Evolutionary conservation across 2,888 invertebrate genomes (phyloP).

Genomic region (Sphecodes monilicornis): DNA sequence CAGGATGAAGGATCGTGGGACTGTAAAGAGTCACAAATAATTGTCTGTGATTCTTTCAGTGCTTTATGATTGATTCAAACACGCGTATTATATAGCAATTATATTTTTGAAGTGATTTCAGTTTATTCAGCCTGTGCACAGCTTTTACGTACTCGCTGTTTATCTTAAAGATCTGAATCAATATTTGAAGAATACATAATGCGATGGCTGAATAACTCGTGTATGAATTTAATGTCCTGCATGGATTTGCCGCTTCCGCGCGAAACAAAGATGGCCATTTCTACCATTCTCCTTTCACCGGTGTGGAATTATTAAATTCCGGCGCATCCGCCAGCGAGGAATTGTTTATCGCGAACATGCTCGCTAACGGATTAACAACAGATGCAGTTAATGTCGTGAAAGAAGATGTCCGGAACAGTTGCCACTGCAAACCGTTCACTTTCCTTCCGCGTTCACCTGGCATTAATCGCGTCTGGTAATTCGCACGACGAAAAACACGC

Average conservation of each 20-base stretch:
- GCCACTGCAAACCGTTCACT: slow-evolving; percentile 34
- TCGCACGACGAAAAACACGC: slow-evolving; percentile 33
- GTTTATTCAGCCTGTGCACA: not conserved
- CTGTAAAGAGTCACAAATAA: too few relatives aligned
- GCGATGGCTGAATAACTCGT: not conserved
- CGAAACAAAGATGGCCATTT: not conserved
- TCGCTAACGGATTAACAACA: not conserved
- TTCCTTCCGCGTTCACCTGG: slow-evolving; percentile 64
- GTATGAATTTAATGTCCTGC: not conserved
- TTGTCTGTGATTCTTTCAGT: too few relatives aligned
- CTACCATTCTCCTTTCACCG: not conserved
- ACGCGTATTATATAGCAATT: too few relatives aligned
- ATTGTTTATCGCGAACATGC: slow-evolving; percentile 13
- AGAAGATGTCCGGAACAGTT: slow-evolving; percentile 33
- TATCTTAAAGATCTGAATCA: not conserved
- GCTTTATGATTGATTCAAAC: too few relatives aligned
- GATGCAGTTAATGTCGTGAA: slow-evolving; percentile 25
- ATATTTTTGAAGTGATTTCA: too few relatives aligned
- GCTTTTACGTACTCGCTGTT: not conserved
- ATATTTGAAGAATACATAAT: not conserved
- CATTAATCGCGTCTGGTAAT: slow-evolving; percentile 52
- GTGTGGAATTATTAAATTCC: not conserved
- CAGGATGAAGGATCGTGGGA: too few relatives aligned
- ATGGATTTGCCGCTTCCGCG: not conserved
- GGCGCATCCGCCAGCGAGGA: not conserved